A percentile compares a stretch with the other conserved stretches of the same genome.
These are phyloP conservation scores for Nesoenas mayeri DNA, from an alignment of 2,113 vertebrate species.

Conservation along the genomic window DNA sequence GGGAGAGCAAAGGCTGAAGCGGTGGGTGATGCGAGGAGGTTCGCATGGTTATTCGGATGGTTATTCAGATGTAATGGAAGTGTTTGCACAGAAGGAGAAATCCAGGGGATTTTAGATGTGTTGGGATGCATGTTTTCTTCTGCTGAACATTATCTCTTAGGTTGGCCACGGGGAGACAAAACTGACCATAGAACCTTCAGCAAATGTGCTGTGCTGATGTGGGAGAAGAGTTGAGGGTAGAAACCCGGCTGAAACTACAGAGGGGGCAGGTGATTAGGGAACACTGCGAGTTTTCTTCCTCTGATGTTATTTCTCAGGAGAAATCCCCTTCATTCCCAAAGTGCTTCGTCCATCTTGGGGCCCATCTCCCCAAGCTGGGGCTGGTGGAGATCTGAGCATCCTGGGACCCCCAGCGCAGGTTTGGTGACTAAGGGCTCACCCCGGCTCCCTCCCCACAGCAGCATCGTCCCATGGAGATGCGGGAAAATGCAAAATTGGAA, in stretches of 20 bases:
- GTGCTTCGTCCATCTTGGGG: too few relatives aligned
- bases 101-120: background rate
- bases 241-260: background rate
- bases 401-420: fast-evolving
- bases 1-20: too few relatives aligned
- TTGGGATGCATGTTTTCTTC: background rate
- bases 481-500: background rate
- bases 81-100: background rate
- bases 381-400: background rate
- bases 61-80: background rate
- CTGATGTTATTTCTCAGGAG: too few relatives aligned
- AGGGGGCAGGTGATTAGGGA: too few relatives aligned
- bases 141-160: background rate
- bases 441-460: fast-evolving
- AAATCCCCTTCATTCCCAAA: too few relatives aligned
- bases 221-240: background rate
- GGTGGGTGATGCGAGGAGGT: too few relatives aligned
- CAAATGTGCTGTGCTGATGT: fast-evolving
- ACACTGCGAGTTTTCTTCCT: too few relatives aligned
- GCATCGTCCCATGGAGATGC: fast-evolving
- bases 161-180: background rate
- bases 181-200: background rate
- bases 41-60: background rate
- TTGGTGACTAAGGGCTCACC: background rate
- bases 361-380: too few relatives aligned